Evolutionary conservation across 2,113 vertebrate genomes (phyloP), one percentile per base, ranked within the genome.

Genomic region (Loxodonta africana): DNA sequence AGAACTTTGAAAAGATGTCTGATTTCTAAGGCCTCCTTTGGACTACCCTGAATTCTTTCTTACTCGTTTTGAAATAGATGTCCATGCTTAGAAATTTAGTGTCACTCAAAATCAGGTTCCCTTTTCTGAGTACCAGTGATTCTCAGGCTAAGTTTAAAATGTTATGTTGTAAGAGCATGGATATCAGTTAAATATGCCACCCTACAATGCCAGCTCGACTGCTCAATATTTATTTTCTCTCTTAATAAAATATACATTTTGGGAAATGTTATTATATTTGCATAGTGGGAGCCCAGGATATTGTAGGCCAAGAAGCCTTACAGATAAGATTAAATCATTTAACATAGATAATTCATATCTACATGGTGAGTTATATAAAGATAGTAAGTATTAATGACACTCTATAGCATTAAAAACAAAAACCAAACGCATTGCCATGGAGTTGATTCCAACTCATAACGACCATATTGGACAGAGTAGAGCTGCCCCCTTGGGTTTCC

Each of bases 1-100:
- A 83, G 83, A 84, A 92, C 63, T 97, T 96, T 97, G 74, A 95
- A 97, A 98, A 97, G 95, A 53, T 94, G 94, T 95, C 93, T 96
- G n/a, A 90, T 91, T 96, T 62, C 76, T 97, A 95, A 95, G 95
- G 90, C 90, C 95, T 96, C 81, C 92, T 97, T 97, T 95, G 95
- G 87, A 97, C 90, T 96, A 77, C 46, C 26, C 78, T 92, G 71
- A 86, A 41, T 93, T 74, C 83, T 86, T 88, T 53, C 84, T 28
- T 84, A 96, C 71, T 97, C 30, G 65, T 90, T 90, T 89, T 37
- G 63, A 95, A 97, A 84, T 87, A n/a, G 96, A 84, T 95, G 63
- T 95, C 95, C 96, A 63, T 88, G 93, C 71, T 96, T 92, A 90
- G 90, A 96, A 95, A 95, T 83, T 93, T 80, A 76, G 28, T 86